Evolutionary conservation across 2,113 vertebrate species (phyloP), one percentile per base, ranked within the genome.

Genomic region (Morphnarchus princeps): DNA sequence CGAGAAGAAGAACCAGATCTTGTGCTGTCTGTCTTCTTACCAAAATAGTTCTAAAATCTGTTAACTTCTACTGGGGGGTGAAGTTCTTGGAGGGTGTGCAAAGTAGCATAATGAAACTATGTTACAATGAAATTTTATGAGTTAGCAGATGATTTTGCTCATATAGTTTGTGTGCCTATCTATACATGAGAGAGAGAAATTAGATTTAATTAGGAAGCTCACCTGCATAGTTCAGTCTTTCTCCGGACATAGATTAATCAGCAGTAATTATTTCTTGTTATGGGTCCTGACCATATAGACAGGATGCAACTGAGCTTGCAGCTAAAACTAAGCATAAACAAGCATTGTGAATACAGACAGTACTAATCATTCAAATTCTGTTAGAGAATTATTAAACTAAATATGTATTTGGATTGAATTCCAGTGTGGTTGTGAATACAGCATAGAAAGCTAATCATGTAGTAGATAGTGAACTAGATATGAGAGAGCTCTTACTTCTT

Each of bases 41-140:
- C 84, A 90, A 87, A 95, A 82, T 94, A 82, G 83, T 88, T 93
- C 45, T 62, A 32, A 95, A 96, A 95, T 90, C 63, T 92, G 83
- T 82, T 91, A 55, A 3, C 5, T 76, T 58, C 50, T 52, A 3
- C 22, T 32, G 14, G 36, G 43, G 10, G 36, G 10, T 20, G 16
- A 50, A 80, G 20, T 78, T 94, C 72, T 59, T 91, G 80, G 65
- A 87, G 32, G 29, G 78, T 74, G 58, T 50, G 15, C 49, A 45
- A 82, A 93, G 47, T 36, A 81, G 36, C 62, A 45, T 65, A 70
- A 70, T 34, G 38, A 86, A 92, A 58, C 45, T 42, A 12, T 15
- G 40, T 76, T 57, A 82, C 66, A 76, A 31, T 69, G 20, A 76
- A 47, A 63, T 95, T 29, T 85, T 89, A 45, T 3, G 43, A 89